These are phyloP conservation scores for Acanthosepion esculentum DNA, from an alignment of 2,888 invertebrate species.

Conservation along the genomic window DNA sequence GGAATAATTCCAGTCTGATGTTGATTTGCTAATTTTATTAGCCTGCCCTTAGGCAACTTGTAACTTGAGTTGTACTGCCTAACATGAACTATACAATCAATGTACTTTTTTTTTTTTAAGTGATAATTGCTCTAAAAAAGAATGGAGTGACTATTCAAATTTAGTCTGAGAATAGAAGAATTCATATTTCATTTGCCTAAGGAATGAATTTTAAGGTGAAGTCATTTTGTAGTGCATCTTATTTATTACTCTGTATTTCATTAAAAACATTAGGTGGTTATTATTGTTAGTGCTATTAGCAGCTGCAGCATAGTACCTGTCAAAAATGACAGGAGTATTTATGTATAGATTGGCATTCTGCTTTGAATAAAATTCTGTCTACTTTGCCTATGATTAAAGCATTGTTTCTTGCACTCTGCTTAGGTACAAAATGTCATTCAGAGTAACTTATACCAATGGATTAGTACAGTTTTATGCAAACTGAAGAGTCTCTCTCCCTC, in stretches of 20 bases:
- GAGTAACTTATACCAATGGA: no score
- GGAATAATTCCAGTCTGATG: neutral
- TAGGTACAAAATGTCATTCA: no score
- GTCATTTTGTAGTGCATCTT: neutral
- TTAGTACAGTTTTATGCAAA: no score
- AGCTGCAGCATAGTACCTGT: no score
- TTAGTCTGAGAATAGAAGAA: neutral
- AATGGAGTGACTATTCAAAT: neutral
- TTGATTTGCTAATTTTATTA: neutral
- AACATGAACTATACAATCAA: neutral
- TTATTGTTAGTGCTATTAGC: no score
- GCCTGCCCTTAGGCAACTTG: neutral
- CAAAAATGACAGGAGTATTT: no score
- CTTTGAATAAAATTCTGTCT: no score
- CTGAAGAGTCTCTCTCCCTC: no score
- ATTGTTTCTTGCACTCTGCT: no score
- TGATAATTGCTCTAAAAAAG: neutral
- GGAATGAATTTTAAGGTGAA: neutral
- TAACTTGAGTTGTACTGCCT: neutral
- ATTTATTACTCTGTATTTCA: neutral
- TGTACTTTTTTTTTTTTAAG: neutral
- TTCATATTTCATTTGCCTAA: neutral
- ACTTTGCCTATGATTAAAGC: no score
- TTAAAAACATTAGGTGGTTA: neutral
- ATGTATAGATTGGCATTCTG: no score